phyloP scores from a whole-genome alignment of 2,888 invertebrate species.

The Drosophila mulleri region DNA sequence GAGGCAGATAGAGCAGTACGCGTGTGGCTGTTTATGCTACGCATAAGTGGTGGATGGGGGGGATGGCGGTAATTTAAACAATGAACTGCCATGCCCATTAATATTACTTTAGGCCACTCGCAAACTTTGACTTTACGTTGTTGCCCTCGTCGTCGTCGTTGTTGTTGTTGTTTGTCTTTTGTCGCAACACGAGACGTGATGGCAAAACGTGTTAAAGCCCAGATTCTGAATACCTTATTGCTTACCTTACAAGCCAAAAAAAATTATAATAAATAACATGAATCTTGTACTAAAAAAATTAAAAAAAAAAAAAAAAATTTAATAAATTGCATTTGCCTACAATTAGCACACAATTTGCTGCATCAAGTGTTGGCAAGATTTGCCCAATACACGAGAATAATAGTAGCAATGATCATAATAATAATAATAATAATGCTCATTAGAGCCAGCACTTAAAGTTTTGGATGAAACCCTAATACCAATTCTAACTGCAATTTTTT shows the following conservation, averaged over 20 bases:
- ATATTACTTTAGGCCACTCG: conserved; percentile 71
- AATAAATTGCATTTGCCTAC: neutral
- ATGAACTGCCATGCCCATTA: conserved; percentile 77
- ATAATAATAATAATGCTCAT: conserved; percentile 53
- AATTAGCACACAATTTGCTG: conserved; percentile 1
- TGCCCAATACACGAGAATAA: conserved; percentile 16
- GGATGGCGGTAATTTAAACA: conserved; percentile 72
- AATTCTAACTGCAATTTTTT: conserved; percentile 33
- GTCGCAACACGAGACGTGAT: conserved; percentile 44
- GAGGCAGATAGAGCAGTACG: neutral
- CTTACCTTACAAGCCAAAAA: too few species aligned
- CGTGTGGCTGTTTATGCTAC: neutral
- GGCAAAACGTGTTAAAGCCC: conserved; percentile 34
- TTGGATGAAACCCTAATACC: conserved; percentile 45
- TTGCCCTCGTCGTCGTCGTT: conserved; percentile 7
- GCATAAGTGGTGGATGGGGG: too few species aligned
- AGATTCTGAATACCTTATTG: conserved; percentile 36
- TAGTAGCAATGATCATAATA: conserved; percentile 34
- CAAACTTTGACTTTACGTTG: conserved; percentile 65
- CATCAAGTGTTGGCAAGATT: neutral
- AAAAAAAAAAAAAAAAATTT: neutral
- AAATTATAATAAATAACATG: neutral
- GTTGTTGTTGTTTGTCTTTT: conserved; percentile 27
- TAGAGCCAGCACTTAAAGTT: conserved; percentile 53
- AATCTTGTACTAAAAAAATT: neutral